Conservation (phyloP, 2,797 vertebrate species). For the Alauda arvensis region DNA sequence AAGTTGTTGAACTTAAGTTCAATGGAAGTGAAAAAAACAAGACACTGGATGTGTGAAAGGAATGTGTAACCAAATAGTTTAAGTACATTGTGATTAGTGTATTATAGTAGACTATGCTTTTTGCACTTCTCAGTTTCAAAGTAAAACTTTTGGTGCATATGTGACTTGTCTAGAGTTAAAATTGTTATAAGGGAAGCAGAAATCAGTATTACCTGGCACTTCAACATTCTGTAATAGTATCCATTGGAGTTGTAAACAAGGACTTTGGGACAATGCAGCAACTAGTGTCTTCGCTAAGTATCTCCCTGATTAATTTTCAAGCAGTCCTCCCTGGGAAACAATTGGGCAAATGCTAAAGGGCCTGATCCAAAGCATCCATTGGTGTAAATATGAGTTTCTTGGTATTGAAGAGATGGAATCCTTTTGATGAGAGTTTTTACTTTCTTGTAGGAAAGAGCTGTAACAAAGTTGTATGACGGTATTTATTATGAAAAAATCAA, state of each 20-base stretch:
- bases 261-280: not conserved
- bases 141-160: not conserved
- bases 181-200: not conserved
- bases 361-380: not conserved
- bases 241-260: not conserved
- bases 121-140: not conserved
- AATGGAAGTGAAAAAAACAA: conserved; percentile 5
- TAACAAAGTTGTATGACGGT: not conserved
- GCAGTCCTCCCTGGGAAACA: not conserved
- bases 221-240: not conserved
- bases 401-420: not conserved
- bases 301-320: not conserved
- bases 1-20: not conserved
- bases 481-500: not conserved
- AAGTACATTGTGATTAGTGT: not conserved
- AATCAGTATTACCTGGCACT: not conserved
- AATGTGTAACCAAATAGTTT: not conserved
- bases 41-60: conserved; percentile 18
- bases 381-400: not conserved
- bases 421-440: not conserved
- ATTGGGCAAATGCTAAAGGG: not conserved
- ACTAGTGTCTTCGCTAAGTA: not conserved
- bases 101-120: conserved; percentile 14
- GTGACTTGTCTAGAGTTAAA: not conserved
- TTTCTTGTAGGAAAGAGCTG: not conserved